Percentiles rank a stretch among this genome's conserved stretches.
Evolutionary conservation across 1,140 invertebrate genomes (phyloP).

Genomic region (Heliconius melpomene): DNA sequence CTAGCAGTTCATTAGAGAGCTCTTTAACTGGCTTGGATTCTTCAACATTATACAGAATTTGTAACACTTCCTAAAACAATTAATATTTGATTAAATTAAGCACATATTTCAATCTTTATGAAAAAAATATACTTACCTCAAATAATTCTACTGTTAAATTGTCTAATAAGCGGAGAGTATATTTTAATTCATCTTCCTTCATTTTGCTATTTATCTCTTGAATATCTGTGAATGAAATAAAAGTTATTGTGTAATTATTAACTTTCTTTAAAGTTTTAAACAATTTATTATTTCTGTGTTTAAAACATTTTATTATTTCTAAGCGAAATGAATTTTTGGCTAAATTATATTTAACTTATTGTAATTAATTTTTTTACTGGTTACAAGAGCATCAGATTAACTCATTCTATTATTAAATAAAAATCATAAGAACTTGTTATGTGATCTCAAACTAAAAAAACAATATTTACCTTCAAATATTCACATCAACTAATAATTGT

Average conservation of each 20-base stretch:
- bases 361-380: too few species aligned
- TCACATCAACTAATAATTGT: not conserved
- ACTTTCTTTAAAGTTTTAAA: not conserved
- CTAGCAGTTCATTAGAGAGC: slow-evolving; percentile 49
- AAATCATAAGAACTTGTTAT: not conserved
- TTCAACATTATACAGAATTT: slow-evolving; percentile 55
- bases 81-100: not conserved
- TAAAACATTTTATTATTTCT: not conserved
- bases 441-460: not conserved
- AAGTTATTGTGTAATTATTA: not conserved
- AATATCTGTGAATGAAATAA: slow-evolving; percentile 23
- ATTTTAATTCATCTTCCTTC: slow-evolving; percentile 71
- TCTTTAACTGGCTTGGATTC: slow-evolving; percentile 53
- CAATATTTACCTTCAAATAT: not conserved
- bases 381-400: not conserved
- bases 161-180: slow-evolving; percentile 63
- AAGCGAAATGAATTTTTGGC: not conserved
- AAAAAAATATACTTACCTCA: slow-evolving; percentile 51
- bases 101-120: not conserved
- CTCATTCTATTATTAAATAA: not conserved
- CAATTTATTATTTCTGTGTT: not conserved
- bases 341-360: not conserved
- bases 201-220: slow-evolving; percentile 42
- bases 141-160: slow-evolving; percentile 56
- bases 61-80: slow-evolving; percentile 61